Evolutionary conservation across 2,888 invertebrate species (phyloP).

Genomic region (Sicus ferrugineus): DNA sequence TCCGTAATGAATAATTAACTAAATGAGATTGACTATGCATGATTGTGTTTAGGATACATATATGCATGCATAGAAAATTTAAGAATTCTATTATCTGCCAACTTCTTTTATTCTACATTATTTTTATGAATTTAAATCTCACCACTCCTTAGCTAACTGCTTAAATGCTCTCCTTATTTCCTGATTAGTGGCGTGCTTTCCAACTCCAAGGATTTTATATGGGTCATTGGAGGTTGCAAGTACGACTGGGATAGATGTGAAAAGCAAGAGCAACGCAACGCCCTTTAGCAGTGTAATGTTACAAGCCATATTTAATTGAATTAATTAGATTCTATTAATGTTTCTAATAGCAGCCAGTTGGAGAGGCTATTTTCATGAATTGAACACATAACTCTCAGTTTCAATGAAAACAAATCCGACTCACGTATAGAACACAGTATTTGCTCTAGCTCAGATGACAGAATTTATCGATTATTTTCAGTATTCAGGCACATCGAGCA

Average conservation of each 20-base stretch:
- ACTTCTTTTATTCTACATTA: background rate
- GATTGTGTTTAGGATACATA: too few relatives aligned
- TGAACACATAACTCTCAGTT: background rate
- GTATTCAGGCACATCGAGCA: background rate
- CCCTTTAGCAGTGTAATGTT: background rate
- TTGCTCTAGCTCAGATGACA: background rate
- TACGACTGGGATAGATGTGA: background rate
- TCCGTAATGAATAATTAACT: too few relatives aligned
- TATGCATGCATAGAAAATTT: too few relatives aligned
- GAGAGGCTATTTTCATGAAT: background rate
- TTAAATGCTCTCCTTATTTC: conserved; percentile 92
- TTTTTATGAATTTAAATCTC: conserved; percentile 42
- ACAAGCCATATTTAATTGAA: background rate
- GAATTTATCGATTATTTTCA: conserved; percentile 3
- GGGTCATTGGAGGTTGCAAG: conserved; percentile 69
- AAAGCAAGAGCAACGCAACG: background rate
- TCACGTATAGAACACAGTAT: background rate
- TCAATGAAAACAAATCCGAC: background rate
- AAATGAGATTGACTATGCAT: too few relatives aligned
- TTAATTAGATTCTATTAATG: background rate
- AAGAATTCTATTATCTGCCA: background rate
- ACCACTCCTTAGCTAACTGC: conserved; percentile 91
- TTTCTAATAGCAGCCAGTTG: background rate
- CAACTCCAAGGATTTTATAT: conserved; percentile 83
- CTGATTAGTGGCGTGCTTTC: conserved; percentile 75